Evolutionary conservation across 2,888 invertebrate genomes (phyloP).

Genomic region (Ectobius pallidus): DNA sequence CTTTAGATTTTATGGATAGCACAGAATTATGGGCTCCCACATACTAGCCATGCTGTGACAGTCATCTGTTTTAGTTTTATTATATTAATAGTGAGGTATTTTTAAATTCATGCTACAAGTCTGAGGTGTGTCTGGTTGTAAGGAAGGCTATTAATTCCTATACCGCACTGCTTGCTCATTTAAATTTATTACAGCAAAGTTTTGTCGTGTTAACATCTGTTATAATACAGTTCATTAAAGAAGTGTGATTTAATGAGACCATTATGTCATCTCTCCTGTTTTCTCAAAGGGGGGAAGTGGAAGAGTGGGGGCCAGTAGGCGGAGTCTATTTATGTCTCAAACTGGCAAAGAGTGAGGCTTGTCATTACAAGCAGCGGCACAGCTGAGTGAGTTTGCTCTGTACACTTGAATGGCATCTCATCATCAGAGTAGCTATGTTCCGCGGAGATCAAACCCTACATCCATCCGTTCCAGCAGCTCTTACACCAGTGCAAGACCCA

Average conservation of each 20-base stretch:
- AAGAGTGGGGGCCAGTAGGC: conserved; percentile 28
- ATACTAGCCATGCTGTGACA: no score
- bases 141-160: no score
- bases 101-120: no score
- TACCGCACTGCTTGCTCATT: no score
- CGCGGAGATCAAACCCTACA: conserved; percentile 35
- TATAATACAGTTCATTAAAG: not conserved
- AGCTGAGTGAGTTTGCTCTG: conserved; percentile 9
- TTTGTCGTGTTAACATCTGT: not conserved
- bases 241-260: not conserved
- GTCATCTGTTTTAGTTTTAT: no score
- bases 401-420: conserved; percentile 22
- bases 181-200: no score
- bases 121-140: no score
- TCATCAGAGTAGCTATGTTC: conserved; percentile 5
- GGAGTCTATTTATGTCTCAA: conserved; percentile 41
- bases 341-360: conserved; percentile 4
- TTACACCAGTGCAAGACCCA: conserved; percentile 50
- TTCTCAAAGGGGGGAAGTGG: not conserved
- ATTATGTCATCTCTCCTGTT: conserved; percentile 17
- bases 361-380: not conserved
- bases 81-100: no score
- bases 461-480: conserved; percentile 13
- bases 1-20: no score
- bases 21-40: no score